Evolutionary conservation across 1,140 invertebrate species (phyloP).

Genomic region (Rhyzopertha dominica): DNA sequence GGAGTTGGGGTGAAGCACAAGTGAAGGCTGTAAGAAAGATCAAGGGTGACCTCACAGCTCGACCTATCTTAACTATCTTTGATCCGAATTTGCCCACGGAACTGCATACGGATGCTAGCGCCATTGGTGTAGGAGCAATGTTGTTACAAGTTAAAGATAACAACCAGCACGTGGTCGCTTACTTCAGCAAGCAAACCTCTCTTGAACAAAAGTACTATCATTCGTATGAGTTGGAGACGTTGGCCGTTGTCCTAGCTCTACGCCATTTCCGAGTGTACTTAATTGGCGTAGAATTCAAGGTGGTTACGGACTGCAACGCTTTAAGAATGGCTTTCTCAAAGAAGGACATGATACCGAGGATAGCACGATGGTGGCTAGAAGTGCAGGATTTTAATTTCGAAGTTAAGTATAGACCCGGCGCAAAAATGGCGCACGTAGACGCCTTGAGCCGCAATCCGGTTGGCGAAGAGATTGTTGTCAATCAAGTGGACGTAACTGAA

Average conservation of each 20-base stretch:
- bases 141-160: slow-evolving; percentile 22
- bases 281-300: slow-evolving; percentile 18
- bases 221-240: slow-evolving; percentile 28
- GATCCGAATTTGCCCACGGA: slow-evolving; percentile 21
- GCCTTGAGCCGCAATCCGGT: slow-evolving; percentile 37
- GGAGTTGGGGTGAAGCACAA: slow-evolving; percentile 18
- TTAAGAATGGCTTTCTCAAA: slow-evolving; percentile 22
- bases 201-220: slow-evolving; percentile 29
- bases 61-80: slow-evolving; percentile 36
- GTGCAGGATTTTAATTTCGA: slow-evolving; percentile 8
- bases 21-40: slow-evolving; percentile 26
- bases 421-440: slow-evolving; percentile 41
- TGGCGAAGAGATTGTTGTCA: slow-evolving; percentile 7
- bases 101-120: too few relatives aligned
- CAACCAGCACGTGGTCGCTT: slow-evolving; percentile 32
- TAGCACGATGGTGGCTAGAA: slow-evolving; percentile 13
- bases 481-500: slow-evolving; percentile 19
- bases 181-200: slow-evolving; percentile 31
- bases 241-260: slow-evolving; percentile 21
- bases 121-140: slow-evolving; percentile 23
- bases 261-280: slow-evolving; percentile 28
- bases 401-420: slow-evolving; percentile 18
- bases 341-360: slow-evolving; percentile 18
- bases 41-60: slow-evolving; percentile 21
- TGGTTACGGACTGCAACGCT: slow-evolving; percentile 33